These are phyloP conservation scores for Aphis gossypii DNA, from an alignment of 1,140 invertebrate species.

Conservation along the genomic window DNA sequence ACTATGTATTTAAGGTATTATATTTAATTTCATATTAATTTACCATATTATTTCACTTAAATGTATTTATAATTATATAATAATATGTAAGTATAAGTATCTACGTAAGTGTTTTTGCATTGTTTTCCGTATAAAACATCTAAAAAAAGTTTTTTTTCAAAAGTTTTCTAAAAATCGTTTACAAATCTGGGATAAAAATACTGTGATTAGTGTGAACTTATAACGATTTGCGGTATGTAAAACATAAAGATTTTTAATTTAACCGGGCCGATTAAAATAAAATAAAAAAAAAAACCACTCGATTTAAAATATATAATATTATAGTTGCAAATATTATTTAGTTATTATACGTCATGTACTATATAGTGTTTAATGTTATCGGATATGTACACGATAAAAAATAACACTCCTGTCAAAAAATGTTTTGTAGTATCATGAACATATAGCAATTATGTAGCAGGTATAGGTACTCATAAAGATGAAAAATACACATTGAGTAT, in stretches of 20 bases:
- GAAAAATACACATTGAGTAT: not conserved
- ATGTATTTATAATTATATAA: not conserved
- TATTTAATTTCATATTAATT: not conserved
- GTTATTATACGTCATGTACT: not conserved
- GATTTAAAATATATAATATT: not conserved
- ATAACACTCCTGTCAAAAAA: not conserved
- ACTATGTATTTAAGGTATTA: not conserved
- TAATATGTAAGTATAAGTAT: too few species aligned
- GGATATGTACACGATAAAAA: not conserved
- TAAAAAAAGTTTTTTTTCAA: too few species aligned
- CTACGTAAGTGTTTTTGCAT: too few species aligned
- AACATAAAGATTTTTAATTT: too few species aligned
- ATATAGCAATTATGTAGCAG: not conserved
- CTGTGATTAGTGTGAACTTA: too few species aligned
- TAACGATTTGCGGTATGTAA: too few species aligned
- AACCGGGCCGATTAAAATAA: not conserved
- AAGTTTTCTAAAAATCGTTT: too few species aligned
- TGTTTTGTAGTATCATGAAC: not conserved
- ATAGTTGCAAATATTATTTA: not conserved
- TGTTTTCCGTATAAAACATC: too few species aligned
- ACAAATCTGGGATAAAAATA: too few species aligned
- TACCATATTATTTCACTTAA: not conserved
- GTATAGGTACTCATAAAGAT: not conserved
- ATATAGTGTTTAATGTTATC: not conserved
- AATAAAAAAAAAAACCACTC: not conserved